Evolutionary conservation across 1,140 invertebrate genomes (phyloP).

Genomic region (Chionoecetes opilio): DNA sequence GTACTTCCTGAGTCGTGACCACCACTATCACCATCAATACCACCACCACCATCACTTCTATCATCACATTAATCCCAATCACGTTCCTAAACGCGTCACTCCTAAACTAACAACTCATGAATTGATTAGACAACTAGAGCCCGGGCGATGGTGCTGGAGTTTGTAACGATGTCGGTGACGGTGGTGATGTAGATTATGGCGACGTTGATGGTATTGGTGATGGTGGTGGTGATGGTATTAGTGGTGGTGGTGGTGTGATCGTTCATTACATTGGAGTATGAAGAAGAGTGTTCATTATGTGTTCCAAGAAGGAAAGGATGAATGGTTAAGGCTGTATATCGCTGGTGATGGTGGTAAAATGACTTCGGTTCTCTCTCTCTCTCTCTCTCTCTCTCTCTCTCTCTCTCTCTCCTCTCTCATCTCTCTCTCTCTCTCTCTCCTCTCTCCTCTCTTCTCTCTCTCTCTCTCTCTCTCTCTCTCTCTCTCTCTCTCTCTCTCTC

Average conservation of each 20-base stretch:
- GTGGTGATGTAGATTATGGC: background rate
- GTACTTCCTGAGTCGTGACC: background rate
- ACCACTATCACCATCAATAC: background rate
- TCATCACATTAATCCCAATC: background rate
- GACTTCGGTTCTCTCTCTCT: no score
- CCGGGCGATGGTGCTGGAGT: background rate
- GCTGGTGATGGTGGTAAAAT: background rate
- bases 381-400: background rate
- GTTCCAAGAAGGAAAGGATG: no score
- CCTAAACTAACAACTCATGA: background rate
- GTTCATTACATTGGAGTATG: background rate
- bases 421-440: slow-evolving; percentile 19
- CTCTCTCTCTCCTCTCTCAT: background rate
- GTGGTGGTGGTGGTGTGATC: background rate
- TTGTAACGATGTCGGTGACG: background rate
- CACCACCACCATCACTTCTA: background rate
- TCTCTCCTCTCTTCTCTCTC: background rate
- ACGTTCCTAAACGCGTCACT: no score
- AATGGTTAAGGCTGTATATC: background rate
- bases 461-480: slow-evolving; percentile 27
- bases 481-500: slow-evolving; percentile 27
- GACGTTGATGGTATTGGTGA: background rate
- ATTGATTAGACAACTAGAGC: background rate
- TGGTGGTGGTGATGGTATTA: background rate
- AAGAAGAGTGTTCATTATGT: no score